Evolutionary conservation across 2,888 invertebrate species (phyloP).

Genomic region (Tinea semifulvella): DNA sequence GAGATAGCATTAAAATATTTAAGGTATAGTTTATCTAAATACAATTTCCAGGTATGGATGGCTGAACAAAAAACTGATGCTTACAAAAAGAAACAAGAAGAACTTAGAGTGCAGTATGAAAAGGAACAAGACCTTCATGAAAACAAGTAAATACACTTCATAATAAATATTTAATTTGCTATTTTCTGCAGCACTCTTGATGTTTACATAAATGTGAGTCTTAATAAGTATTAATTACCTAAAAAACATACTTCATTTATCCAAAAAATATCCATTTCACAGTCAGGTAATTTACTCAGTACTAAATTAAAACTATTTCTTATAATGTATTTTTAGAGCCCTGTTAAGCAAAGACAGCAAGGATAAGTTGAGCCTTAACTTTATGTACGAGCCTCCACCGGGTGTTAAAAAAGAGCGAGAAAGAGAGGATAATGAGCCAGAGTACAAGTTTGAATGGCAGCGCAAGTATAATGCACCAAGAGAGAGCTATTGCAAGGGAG

Average conservation of each 20-base stretch:
- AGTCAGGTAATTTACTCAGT: too few relatives aligned
- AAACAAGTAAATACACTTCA: conserved; percentile 76
- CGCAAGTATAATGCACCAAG: conserved; percentile 98
- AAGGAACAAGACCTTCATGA: conserved; percentile 98
- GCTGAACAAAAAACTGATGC: conserved; percentile 98
- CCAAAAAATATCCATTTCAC: too few relatives aligned
- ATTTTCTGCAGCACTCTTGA: too few relatives aligned
- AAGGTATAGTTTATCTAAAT: conserved; percentile 19
- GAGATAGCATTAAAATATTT: too few relatives aligned
- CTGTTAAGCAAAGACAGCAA: conserved; percentile 98
- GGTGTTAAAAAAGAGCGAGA: conserved; percentile 93
- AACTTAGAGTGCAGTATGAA: conserved; percentile 94
- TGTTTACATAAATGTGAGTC: too few relatives aligned
- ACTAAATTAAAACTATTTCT: too few relatives aligned
- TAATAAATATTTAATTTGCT: too few relatives aligned
- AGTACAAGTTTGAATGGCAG: conserved; percentile 99
- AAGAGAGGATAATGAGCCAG: conserved; percentile 92
- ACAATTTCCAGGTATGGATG: conserved; percentile 99
- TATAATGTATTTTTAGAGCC: conserved; percentile 69
- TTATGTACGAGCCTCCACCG: conserved; percentile 99
- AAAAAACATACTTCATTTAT: too few relatives aligned
- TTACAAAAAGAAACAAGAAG: conserved; percentile 98
- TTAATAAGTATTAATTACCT: too few relatives aligned
- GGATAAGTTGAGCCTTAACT: conserved; percentile 96
- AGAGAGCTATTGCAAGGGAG: conserved; percentile 97